These are phyloP conservation scores for Acleris laterana DNA, from an alignment of 2,888 invertebrate genomes.

Conservation along the genomic window DNA sequence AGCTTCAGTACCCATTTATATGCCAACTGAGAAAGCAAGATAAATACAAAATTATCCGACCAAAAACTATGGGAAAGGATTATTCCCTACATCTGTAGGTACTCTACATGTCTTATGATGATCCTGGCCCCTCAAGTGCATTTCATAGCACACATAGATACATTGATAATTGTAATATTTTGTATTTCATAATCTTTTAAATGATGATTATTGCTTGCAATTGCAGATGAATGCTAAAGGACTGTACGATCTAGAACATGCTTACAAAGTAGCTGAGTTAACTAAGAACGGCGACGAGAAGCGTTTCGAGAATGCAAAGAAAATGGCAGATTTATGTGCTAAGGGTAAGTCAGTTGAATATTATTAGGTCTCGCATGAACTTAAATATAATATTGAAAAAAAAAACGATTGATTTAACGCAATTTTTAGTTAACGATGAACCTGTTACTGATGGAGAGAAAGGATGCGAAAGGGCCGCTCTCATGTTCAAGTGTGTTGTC, in stretches of 20 bases:
- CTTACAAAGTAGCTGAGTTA: conserved; percentile 63
- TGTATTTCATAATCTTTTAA: not conserved
- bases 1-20: too few species aligned
- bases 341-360: conserved; percentile 53
- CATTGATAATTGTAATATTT: too few species aligned
- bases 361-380: too few species aligned
- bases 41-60: too few species aligned
- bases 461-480: conserved; percentile 70
- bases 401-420: too few species aligned
- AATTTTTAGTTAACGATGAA: conserved; percentile 60
- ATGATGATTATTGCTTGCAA: not conserved
- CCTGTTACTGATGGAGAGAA: conserved; percentile 66
- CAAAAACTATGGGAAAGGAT: too few species aligned
- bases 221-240: conserved; percentile 62
- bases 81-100: too few species aligned
- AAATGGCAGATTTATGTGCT: conserved; percentile 64
- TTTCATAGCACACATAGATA: too few species aligned
- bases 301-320: conserved; percentile 60
- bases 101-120: too few species aligned
- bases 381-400: too few species aligned
- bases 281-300: conserved; percentile 65
- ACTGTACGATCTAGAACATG: conserved; percentile 57
- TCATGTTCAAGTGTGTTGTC: conserved; percentile 66
- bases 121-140: too few species aligned
- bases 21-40: too few species aligned